A percentile compares a stretch with the other conserved stretches of the same genome.
phyloP scores from a whole-genome alignment of 2,113 vertebrate genomes.

The Isurus oxyrinchus region DNA sequence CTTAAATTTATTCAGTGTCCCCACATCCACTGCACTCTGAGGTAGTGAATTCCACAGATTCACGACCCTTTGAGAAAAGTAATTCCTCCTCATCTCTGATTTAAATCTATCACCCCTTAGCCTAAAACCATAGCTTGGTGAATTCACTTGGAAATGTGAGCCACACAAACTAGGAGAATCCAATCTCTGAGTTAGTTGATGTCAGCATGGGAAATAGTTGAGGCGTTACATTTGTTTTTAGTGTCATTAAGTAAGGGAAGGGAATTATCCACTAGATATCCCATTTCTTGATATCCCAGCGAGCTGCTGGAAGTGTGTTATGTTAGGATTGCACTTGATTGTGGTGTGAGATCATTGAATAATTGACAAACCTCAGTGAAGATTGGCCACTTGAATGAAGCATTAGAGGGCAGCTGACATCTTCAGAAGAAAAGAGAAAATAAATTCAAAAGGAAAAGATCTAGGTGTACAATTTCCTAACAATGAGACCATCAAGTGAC shows the following conservation, averaged over 20 bases:
- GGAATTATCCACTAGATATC: background rate
- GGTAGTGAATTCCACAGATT: no score
- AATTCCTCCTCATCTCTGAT: no score
- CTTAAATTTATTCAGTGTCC: no score
- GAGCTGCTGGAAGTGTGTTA: background rate
- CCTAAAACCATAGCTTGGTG: background rate
- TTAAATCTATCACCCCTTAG: no score
- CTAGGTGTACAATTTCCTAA: background rate
- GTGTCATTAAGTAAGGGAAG: background rate
- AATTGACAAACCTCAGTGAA: background rate
- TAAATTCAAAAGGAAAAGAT: background rate
- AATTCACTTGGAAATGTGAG: background rate
- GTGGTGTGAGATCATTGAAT: background rate
- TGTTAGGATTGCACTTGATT: background rate
- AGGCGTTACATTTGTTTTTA: background rate
- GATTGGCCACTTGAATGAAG: background rate
- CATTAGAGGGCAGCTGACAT: background rate
- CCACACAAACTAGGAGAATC: background rate
- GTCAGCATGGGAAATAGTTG: background rate
- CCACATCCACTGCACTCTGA: no score
- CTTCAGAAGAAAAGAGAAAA: constrained; percentile 2
- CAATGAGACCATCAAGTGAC: background rate
- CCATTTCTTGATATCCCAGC: background rate
- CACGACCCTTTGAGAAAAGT: no score
- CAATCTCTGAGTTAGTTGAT: background rate